Evolutionary conservation across 2,888 invertebrate species (phyloP).

Genomic region (Prostheceraeus crozeri): DNA sequence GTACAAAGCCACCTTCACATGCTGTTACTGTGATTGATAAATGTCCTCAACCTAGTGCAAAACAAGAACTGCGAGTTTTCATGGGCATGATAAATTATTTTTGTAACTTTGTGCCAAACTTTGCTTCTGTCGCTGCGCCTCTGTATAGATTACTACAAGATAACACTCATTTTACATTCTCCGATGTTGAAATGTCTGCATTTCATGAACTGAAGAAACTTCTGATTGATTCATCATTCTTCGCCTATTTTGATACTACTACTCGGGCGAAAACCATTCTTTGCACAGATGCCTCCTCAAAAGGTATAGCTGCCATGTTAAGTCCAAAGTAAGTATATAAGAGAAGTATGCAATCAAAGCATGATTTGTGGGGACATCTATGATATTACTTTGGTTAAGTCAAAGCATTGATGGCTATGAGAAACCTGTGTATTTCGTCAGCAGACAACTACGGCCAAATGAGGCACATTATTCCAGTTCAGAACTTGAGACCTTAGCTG

Average conservation of each 20-base stretch:
- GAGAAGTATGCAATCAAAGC: too few species aligned
- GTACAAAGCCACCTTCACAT: too few species aligned
- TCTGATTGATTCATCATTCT: too few species aligned
- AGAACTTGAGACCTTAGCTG: conserved; percentile 26
- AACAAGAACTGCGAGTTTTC: conserved; percentile 15
- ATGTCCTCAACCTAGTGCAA: conserved; percentile 15
- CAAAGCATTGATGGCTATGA: conserved; percentile 24
- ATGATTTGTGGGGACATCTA: too few species aligned
- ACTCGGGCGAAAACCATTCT: conserved; percentile 23
- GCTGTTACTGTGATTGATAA: too few species aligned
- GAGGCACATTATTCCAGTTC: conserved; percentile 19
- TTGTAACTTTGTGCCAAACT: conserved; percentile 8
- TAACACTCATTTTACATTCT: conserved; percentile 18
- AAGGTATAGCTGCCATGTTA: conserved; percentile 23
- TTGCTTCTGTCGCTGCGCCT: conserved; percentile 9
- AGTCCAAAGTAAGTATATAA: conserved; percentile 16
- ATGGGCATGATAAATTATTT: conserved; percentile 22
- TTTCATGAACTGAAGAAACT: too few species aligned
- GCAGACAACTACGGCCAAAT: conserved; percentile 20
- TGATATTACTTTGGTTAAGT: too few species aligned
- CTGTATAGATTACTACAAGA: conserved; percentile 4
- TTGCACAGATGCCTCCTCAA: conserved; percentile 16
- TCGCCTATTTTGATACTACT: conserved; percentile 18
- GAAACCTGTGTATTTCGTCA: conserved; percentile 15
- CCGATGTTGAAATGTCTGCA: too few species aligned